Base-by-base conservation (phyloP, 2,113 vertebrate species). In the Melozone crissalis region DNA sequence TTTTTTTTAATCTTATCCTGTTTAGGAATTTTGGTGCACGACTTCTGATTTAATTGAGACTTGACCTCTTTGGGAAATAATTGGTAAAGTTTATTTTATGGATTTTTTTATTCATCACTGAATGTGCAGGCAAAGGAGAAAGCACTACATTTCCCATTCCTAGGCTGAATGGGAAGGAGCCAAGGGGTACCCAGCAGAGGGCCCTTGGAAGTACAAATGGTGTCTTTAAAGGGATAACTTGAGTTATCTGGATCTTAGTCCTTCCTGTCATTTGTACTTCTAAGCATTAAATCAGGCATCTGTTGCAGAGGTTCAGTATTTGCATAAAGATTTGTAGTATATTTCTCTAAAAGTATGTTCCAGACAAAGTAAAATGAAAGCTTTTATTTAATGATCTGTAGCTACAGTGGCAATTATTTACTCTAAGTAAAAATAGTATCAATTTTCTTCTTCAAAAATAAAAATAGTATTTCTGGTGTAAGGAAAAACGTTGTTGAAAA, bases 71-170 rank as follows among this genome's bases (percentile, higher is more conserved):
- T 71, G 47, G 68, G 30, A 92, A 84, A 74, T 69, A 61, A 72
- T 15, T 28, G 30, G 20, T 22, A 31, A 80, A 24, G 0, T 41
- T 52, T 6, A 72, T 46, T 75, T 83, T 37, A 47, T 20, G 20
- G 23, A 2, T 2, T 67, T 17, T 17, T 80, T 78, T 49, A 23
- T 72, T 92, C 6, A 63, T 39, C 79, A 43, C 16, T 35, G 66
- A 82, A 61, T 2, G 1, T 52, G 17, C 51, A 49, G 31, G 47
- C 22, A 67, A 68, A 65, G 24, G 44, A 83, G n/a, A 14, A 80
- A 46, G n/a, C 8, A 47, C 20, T 69, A 35, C 22, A 0, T 0
- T 59, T 76, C 21, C 46, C 5, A 3, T 19, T 61, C 15, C 33
- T 27, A 46, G 26, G 14, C 4, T 61, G 41, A 71, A 55, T 57